phyloP scores from a whole-genome alignment of 2,797 vertebrate genomes.

The Danionella dracula region DNA sequence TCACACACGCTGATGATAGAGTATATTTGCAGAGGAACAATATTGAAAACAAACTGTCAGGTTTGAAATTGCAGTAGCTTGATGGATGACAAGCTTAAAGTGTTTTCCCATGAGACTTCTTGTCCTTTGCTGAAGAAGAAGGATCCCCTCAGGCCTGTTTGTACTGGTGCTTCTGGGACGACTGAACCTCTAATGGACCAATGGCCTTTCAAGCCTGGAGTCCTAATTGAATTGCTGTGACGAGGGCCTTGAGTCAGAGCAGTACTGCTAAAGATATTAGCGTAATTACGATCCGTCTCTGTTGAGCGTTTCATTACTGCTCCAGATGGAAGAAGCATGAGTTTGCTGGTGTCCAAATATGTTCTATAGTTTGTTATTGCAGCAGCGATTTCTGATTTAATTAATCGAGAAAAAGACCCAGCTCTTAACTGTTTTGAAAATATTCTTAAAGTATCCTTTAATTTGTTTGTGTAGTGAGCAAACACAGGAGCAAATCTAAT shows the following conservation, averaged over 20 bases:
- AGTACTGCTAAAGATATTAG: slow-evolving; percentile 40
- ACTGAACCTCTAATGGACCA: slow-evolving; percentile 33
- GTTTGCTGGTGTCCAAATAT: too few species aligned
- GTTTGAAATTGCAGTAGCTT: background rate
- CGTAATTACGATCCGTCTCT: slow-evolving; percentile 22
- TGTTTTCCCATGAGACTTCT: background rate
- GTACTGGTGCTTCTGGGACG: slow-evolving; percentile 6
- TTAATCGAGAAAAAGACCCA: too few species aligned
- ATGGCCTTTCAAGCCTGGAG: slow-evolving; percentile 41
- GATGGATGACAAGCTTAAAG: too few species aligned
- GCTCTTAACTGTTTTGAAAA: too few species aligned
- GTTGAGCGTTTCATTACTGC: background rate
- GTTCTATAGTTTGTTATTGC: too few species aligned
- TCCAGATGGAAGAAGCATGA: slow-evolving; percentile 13
- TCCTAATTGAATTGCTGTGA: slow-evolving; percentile 40
- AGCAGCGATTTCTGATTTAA: too few species aligned
- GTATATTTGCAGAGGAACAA: background rate
- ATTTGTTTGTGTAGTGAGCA: background rate
- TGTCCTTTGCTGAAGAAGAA: slow-evolving; percentile 10
- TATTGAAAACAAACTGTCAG: background rate
- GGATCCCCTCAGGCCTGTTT: slow-evolving; percentile 27
- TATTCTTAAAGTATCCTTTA: too few species aligned
- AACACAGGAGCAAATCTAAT: slow-evolving; percentile 3
- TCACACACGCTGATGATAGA: too few species aligned
- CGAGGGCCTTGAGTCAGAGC: slow-evolving; percentile 10